Base-by-base conservation (phyloP, 2,113 vertebrate species). In the Saguinus midas region DNA sequence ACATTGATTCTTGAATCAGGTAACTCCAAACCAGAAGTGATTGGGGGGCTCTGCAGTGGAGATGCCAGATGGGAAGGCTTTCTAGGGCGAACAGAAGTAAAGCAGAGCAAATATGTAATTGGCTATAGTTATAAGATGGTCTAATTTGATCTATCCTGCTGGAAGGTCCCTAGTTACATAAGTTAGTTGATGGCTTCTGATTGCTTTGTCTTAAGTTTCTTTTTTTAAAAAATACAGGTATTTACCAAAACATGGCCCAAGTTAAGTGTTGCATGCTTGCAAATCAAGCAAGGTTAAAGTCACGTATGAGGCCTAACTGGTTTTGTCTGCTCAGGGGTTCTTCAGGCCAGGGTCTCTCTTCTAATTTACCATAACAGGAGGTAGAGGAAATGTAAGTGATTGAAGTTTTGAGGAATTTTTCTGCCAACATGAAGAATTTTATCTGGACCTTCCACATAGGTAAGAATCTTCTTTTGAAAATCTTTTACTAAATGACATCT, bases 381-480 rank as follows among this genome's bases (percentile, higher is more conserved):
- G 9, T 82, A 14, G 45, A 73, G 21, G 52, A 86, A 93, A 87
- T 32, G 0, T 50, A 84, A 52, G 12, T 50, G 8, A 25, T 87
- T 66, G 78, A 88, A 94, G 20, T 32, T 81, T 79, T 66, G 52
- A 76, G 68, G 18, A 58, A 10, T 55, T 93, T 97, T 92, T 66
- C 16, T 97, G 52, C n/a, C n/a, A 45, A n/a, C 40, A 17, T 50
- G 32, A 4, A 76, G 45, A 66, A 87, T 45, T 84, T 87, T 66
- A 43, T 87, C 68, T 40, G 58, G 37, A 87, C 55, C 45, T 72
- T 94, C 43, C 32, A 23, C 32, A 27, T 32, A 43, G 25, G 48
- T 94, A 50, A 79, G 32, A 79, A 48, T 73, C 55, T 82, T 27
- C 50, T 94, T 92, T 85, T 50, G 70, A 96, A 96, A 79, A 50